Base-by-base conservation (phyloP, 2,888 invertebrate genomes). In the Agrochola lota region DNA sequence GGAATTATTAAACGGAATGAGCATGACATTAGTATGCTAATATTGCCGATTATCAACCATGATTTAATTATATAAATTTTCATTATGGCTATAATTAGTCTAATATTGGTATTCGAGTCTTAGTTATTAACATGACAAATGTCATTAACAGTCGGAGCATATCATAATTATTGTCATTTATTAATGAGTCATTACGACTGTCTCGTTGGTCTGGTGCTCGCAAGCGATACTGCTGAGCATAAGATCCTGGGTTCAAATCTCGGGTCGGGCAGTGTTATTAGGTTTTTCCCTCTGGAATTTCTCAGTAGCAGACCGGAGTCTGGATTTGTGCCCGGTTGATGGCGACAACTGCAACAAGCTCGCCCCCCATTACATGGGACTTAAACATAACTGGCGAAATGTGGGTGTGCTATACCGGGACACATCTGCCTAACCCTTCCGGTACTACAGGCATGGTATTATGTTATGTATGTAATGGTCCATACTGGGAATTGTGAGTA, bases 401-500 rank as follows among this genome's bases (percentile, higher is more conserved):
- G 49, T 49, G 49, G 49, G 7, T 49, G 49, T 17, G 6, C 49
- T 20, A 7, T 49, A 46, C 4, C 1, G 12, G 20, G 49, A 52
- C 52, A 52, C 52, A 20, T 52, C 52, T 20, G 52, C 20, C 49
- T 20, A 52, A 52, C 52, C 20, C 52, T 52, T 52, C 20, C 8
- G 20, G 52, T 2, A 20, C 20, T 20, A 52, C 52, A 52, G 8
- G 7, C 52, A 6, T 52, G 7, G 8, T 20, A 7, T 20, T 20
- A 20, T 52, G 7, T 20, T 20, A 52, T 52, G 20, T 52, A 20
- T 52, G 49, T 55, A 67, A 70, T 30, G 0, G 40, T 40, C 7
- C 9, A 9, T 83, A 35, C 60, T 43, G 46, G 46, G 62, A 84
- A 84, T 40, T 66, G 8, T 60, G 46, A 55, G 20, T 49, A 12